A percentile compares a stretch with the other conserved stretches of the same genome.
Conservation (phyloP, 1,140 invertebrate species). For the Neuroterus valhalla region DNA sequence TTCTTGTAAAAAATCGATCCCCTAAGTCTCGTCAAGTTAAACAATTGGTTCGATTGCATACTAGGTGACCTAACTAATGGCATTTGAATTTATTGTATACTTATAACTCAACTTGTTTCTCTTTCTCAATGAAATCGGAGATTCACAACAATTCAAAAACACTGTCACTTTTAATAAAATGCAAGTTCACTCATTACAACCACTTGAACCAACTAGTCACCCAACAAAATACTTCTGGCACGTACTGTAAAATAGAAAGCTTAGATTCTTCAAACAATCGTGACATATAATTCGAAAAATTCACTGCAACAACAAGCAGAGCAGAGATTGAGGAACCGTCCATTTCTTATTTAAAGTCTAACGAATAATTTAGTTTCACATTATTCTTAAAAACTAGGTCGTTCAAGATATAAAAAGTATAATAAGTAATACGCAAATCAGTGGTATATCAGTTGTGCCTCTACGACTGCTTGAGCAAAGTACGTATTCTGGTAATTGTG, state of each 20-base stretch:
- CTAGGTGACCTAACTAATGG: not conserved
- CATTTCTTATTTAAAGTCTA: not conserved
- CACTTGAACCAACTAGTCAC: conserved; percentile 1
- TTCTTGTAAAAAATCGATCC: not conserved
- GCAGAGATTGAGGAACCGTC: conserved; percentile 7
- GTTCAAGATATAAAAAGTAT: not conserved
- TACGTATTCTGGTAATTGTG: not conserved
- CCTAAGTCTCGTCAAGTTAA: not conserved
- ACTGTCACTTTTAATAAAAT: not conserved
- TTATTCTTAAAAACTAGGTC: not conserved
- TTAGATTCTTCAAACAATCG: not conserved
- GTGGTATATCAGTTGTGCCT: not conserved
- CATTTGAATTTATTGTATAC: not conserved
- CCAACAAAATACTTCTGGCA: conserved; percentile 7
- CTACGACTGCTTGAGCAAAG: conserved; percentile 25
- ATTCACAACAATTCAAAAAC: not conserved
- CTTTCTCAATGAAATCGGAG: not conserved
- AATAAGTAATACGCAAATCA: not conserved
- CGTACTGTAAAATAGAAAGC: conserved; percentile 10
- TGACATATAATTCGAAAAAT: not conserved
- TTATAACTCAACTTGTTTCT: not conserved
- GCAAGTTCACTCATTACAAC: not conserved
- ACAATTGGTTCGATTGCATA: not conserved
- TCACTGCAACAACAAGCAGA: conserved; percentile 6
- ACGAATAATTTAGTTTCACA: not conserved